A percentile compares a stretch with the other conserved stretches of the same genome.
These are phyloP conservation scores for Neolamprologus tretocephalus DNA, from an alignment of 2,113 vertebrate species.

Conservation along the genomic window DNA sequence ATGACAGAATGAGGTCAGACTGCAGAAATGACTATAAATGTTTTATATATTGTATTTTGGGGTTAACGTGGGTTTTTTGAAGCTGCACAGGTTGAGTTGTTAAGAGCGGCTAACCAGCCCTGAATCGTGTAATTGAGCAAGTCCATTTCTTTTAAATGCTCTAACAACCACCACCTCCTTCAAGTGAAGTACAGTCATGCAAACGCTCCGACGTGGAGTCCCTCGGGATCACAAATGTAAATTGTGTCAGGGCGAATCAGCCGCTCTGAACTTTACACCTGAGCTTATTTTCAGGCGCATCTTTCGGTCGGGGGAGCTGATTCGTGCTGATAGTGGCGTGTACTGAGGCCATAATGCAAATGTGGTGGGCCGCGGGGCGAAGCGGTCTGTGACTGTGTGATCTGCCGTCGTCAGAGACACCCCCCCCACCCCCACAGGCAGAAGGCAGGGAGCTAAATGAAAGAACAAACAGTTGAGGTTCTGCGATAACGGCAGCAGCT, in stretches of 20 bases:
- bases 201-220: neutral
- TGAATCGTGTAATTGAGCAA: neutral
- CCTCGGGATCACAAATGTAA: neutral
- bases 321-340: neutral
- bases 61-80: neutral
- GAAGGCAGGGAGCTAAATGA: neutral
- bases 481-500: neutral
- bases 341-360: conserved; percentile 2
- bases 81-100: neutral
- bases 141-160: neutral
- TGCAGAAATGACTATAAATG: neutral
- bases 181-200: neutral
- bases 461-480: neutral
- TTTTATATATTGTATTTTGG: neutral
- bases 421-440: neutral
- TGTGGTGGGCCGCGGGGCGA: neutral
- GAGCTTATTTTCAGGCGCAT: neutral
- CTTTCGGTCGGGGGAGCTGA: neutral
- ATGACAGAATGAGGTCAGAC: conserved; percentile 20
- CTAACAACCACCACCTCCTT: neutral
- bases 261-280: neutral
- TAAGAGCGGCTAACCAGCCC: neutral
- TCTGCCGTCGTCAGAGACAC: neutral
- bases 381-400: neutral
- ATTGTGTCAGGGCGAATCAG: neutral